Conservation (phyloP, 2,797 vertebrate genomes). For the Alfaro cultratus region DNA sequence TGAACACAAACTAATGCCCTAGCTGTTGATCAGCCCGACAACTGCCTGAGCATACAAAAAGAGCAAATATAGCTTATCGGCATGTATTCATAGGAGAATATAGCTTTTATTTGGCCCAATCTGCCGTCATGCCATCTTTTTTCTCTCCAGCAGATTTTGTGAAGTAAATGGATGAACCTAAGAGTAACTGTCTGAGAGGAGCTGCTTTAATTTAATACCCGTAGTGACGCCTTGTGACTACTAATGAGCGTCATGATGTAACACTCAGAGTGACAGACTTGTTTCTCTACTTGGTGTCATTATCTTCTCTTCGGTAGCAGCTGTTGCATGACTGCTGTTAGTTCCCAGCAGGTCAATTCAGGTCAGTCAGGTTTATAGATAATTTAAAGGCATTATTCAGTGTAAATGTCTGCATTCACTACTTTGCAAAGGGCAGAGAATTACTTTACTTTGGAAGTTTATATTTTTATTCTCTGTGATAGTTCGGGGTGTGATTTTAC, state of each 20-base stretch:
- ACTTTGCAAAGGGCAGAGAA: neutral
- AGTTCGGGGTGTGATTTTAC: no score
- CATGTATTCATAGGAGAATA: conserved; percentile 3
- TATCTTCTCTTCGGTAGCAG: conserved; percentile 3
- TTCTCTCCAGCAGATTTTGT: conserved; percentile 10
- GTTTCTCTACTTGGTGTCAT: conserved; percentile 11
- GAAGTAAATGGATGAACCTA: conserved; percentile 19
- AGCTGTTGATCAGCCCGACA: neutral
- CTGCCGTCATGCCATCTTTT: neutral
- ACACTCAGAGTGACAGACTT: conserved; percentile 15
- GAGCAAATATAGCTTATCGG: neutral
- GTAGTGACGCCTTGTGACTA: conserved; percentile 21
- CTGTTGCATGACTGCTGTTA: conserved; percentile 12
- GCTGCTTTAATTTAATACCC: conserved; percentile 28
- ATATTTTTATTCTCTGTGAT: neutral
- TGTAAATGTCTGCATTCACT: neutral
- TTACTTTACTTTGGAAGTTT: neutral
- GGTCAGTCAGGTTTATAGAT: conserved; percentile 20
- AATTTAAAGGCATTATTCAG: neutral
- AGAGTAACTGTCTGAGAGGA: conserved; percentile 15
- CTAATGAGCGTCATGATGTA: conserved; percentile 5
- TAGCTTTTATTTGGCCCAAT: neutral
- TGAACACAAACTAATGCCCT: neutral
- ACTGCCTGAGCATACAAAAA: neutral
- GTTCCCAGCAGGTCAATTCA: neutral